phyloP scores from a whole-genome alignment of 2,797 vertebrate species.

The Enteromius fasciolatus region DNA sequence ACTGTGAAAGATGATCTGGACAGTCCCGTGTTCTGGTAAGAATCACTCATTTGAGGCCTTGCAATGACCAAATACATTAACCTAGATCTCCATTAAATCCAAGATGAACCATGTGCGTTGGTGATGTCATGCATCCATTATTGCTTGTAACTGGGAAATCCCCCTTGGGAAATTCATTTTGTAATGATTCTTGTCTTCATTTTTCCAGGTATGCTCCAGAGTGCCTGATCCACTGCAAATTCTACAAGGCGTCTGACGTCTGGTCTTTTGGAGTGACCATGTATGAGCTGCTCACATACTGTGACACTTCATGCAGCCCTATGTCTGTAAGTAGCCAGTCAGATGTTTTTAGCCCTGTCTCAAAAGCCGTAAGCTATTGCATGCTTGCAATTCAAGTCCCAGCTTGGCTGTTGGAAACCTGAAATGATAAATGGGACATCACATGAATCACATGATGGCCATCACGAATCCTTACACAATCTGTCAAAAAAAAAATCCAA shows the following conservation, averaged over 20 bases:
- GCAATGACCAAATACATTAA: not conserved
- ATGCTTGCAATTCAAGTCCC: not conserved
- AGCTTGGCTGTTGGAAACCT: not conserved
- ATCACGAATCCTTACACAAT: not conserved
- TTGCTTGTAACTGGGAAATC: not conserved
- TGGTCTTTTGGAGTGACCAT: conserved; percentile 98
- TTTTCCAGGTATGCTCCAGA: conserved; percentile 92
- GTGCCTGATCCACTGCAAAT: conserved; percentile 91
- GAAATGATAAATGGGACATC: not conserved
- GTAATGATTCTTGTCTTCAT: conserved; percentile 9
- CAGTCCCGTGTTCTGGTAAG: conserved; percentile 95
- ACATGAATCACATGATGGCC: not conserved
- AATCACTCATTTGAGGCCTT: not conserved
- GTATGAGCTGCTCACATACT: conserved; percentile 96
- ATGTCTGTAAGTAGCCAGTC: conserved; percentile 82
- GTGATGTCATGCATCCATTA: not conserved
- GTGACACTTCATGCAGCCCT: conserved; percentile 85
- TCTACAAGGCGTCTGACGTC: conserved; percentile 94
- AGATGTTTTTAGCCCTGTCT: not conserved
- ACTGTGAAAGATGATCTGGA: conserved; percentile 92
- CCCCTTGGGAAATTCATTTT: not conserved
- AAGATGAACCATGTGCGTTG: not conserved
- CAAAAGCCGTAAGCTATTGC: not conserved
- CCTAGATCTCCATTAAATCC: not conserved
- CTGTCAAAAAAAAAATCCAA: not conserved